Conservation (phyloP, 1,140 invertebrate genomes). For the Zaprionus kolodkinae region DNA sequence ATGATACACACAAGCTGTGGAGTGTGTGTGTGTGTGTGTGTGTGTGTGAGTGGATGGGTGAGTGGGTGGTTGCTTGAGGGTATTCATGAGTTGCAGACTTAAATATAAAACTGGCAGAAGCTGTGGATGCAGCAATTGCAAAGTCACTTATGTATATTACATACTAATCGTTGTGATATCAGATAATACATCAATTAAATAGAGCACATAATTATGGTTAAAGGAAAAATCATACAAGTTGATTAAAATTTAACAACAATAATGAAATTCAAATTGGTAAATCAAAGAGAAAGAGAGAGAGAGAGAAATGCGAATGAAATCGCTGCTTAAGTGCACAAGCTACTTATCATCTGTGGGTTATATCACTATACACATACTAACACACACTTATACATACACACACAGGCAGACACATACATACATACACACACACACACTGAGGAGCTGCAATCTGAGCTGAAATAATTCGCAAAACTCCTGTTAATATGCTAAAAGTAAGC, state of each 20-base stretch:
- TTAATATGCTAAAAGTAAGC: not conserved
- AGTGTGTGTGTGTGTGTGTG: too few species aligned
- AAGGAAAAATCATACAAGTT: not conserved
- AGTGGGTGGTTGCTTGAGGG: slow-evolving; percentile 24
- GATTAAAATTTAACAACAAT: not conserved
- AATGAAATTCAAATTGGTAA: slow-evolving; percentile 3
- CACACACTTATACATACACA: not conserved
- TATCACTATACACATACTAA: not conserved
- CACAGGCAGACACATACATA: not conserved
- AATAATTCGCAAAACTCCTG: not conserved
- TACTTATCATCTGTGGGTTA: slow-evolving; percentile 5
- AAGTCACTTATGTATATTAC: not conserved
- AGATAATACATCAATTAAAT: slow-evolving; percentile 1
- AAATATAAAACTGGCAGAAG: not conserved
- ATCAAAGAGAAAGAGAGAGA: not conserved
- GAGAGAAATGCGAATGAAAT: not conserved
- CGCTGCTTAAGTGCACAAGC: slow-evolving; percentile 24
- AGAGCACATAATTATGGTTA: slow-evolving; percentile 7
- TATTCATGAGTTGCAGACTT: not conserved
- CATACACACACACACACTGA: not conserved
- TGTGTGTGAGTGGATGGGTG: too few species aligned
- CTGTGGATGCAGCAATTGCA: not conserved
- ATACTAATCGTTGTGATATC: not conserved
- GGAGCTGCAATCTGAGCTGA: not conserved
- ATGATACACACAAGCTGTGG: slow-evolving; percentile 9